Evolutionary conservation across 2,797 vertebrate species (phyloP), one percentile per base, ranked within the genome.

Genomic region (Rhinophrynus dorsalis): DNA sequence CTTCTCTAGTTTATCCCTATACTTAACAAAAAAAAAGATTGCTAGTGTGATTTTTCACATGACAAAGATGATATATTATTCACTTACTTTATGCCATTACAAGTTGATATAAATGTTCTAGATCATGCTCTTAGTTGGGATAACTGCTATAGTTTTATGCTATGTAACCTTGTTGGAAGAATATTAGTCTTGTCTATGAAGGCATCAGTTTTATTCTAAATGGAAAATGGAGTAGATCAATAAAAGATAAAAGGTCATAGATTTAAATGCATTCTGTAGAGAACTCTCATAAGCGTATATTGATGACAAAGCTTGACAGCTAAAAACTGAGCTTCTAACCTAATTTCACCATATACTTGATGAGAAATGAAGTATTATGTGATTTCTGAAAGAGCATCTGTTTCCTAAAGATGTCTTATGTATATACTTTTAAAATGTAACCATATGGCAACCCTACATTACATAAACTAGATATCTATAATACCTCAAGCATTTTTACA

Each of bases 171-270:
- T 59, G 32, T 50, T 58, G 48, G 45, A 59, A 33, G 54, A 58
- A 72, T 59, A 59, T 65, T 65, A 29, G 69, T 12, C 54, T 52
- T 38, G 57, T 33, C 33, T 52, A 52, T 60, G 52, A 58, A 66
- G 51, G 27, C 21, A 60, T 67, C 55, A 47, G 24, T 66, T 73
- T 58, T 73, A 47, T 67, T 73, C 56, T 45, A 73, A 60, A 59
- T 73, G 70, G 62, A 66, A 60, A 52, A 59, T 37, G 29, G 56
- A 67, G 70, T 45, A 24, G 37, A 73, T 73, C 62, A 54, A 73
- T 73, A 59, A 37, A 55, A 66, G 37, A 73, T 66, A 73, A 73
- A 73, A 67, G 70, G 70, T 66, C 55, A 60, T 60, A 54, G 70
- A 73, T 60, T 73, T 50, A 59, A 73, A 67, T 66, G 55, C 20